Evolutionary conservation across 1,140 invertebrate species (phyloP).

Genomic region (Cotesia vestalis): DNA sequence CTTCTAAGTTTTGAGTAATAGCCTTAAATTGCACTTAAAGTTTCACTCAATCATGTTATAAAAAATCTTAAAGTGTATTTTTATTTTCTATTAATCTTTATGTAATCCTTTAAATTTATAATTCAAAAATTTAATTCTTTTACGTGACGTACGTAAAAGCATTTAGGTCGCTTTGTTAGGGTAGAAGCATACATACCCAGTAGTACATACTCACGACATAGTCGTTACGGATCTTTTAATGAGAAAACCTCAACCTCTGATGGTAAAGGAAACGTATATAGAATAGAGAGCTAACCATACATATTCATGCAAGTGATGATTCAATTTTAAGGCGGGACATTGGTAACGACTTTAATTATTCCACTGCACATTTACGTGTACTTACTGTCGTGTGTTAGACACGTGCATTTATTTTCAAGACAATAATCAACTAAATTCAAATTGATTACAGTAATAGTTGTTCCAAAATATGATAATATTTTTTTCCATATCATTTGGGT

Average conservation of each 20-base stretch:
- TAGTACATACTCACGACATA: slow-evolving; percentile 29
- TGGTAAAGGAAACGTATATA: slow-evolving; percentile 19
- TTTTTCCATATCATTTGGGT: no score
- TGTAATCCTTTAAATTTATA: not conserved
- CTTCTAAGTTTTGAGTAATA: not conserved
- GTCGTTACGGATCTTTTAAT: slow-evolving; percentile 43
- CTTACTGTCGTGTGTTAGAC: not conserved
- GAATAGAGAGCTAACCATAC: slow-evolving; percentile 28
- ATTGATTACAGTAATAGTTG: not conserved
- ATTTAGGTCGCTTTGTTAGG: slow-evolving; percentile 28
- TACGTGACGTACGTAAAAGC: slow-evolving; percentile 20
- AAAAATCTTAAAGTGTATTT: not conserved
- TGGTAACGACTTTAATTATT: slow-evolving; percentile 48
- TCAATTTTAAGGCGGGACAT: slow-evolving; percentile 48
- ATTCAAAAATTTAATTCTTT: slow-evolving; percentile 14
- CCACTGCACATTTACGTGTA: slow-evolving; percentile 25
- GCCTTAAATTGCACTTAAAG: slow-evolving; percentile 12
- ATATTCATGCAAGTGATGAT: slow-evolving; percentile 49
- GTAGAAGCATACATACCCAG: slow-evolving; percentile 20
- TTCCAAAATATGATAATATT: not conserved
- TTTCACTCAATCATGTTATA: not conserved
- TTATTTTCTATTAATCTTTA: not conserved
- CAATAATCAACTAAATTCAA: not conserved
- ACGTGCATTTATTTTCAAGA: slow-evolving; percentile 1
- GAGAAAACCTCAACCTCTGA: slow-evolving; percentile 31